Percentiles rank a stretch among this genome's conserved stretches.
These are phyloP conservation scores for Sinopyrophorus schimmeli DNA, from an alignment of 2,888 invertebrate species.

Conservation along the genomic window DNA sequence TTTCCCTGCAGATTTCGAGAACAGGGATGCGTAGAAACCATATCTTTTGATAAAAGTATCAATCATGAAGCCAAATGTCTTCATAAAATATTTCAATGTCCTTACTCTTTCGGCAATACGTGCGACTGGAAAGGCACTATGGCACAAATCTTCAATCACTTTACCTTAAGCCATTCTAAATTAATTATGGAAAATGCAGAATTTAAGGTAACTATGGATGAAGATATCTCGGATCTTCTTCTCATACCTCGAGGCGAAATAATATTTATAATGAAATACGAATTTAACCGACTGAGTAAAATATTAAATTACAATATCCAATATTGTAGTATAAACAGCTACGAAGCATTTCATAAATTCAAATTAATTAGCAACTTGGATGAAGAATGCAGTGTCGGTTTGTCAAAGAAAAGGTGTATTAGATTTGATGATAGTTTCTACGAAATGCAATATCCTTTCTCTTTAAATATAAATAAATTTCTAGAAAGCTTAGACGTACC, in stretches of 20 bases:
- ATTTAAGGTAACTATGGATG: neutral
- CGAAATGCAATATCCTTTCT: neutral
- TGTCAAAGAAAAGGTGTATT: neutral
- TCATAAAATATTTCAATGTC: neutral
- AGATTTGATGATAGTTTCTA: neutral
- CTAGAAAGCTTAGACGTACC: neutral
- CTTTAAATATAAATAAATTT: neutral
- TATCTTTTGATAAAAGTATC: neutral
- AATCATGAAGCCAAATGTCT: conserved; percentile 4
- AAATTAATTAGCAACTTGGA: neutral
- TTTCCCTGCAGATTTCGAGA: conserved; percentile 4
- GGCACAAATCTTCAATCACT: conserved; percentile 1
- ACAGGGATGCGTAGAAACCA: neutral
- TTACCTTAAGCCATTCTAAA: neutral
- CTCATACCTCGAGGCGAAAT: neutral
- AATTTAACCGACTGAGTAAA: neutral
- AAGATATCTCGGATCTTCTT: neutral
- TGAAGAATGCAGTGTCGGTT: neutral
- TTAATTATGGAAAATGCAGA: neutral
- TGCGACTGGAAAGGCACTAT: conserved; percentile 7
- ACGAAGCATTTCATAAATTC: neutral
- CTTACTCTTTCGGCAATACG: neutral
- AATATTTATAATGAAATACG: neutral
- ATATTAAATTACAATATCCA: neutral
- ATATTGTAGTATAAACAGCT: too few species aligned